Conservation (phyloP, 2,113 vertebrate species). For the Ibidorhyncha struthersii region DNA sequence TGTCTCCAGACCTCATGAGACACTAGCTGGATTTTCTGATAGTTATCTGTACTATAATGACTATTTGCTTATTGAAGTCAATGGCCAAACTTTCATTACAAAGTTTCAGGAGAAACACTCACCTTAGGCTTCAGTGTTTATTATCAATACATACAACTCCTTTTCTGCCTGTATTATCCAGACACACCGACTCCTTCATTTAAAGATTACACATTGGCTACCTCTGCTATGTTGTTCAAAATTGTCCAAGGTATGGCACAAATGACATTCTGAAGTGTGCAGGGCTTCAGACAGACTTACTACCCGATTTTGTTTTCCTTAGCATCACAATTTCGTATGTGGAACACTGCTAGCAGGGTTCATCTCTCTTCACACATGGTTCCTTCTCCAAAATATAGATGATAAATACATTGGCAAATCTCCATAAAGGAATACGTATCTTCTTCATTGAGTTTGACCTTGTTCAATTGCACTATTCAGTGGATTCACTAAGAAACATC, state of each 20-base stretch:
- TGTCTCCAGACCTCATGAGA: neutral
- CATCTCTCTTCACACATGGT: accelerated
- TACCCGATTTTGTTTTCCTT: neutral
- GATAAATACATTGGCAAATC: neutral
- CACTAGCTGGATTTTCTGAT: neutral
- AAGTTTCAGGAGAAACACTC: neutral
- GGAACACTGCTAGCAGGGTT: neutral
- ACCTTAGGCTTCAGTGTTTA: neutral
- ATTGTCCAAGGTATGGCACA: neutral
- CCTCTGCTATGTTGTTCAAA: neutral
- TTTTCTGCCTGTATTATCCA: neutral
- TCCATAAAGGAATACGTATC: neutral
- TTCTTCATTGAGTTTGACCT: neutral
- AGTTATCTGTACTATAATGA: neutral
- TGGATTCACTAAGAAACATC: neutral
- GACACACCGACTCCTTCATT: neutral
- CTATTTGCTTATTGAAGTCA: neutral
- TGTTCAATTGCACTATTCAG: neutral
- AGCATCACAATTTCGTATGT: neutral
- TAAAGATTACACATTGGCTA: neutral
- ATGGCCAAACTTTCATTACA: neutral
- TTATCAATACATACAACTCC: neutral
- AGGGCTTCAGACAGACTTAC: neutral
- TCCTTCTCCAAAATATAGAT: neutral
- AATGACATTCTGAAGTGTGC: neutral